phyloP scores from a whole-genome alignment of 2,113 vertebrate species.

The Prochilodus magdalenae region DNA sequence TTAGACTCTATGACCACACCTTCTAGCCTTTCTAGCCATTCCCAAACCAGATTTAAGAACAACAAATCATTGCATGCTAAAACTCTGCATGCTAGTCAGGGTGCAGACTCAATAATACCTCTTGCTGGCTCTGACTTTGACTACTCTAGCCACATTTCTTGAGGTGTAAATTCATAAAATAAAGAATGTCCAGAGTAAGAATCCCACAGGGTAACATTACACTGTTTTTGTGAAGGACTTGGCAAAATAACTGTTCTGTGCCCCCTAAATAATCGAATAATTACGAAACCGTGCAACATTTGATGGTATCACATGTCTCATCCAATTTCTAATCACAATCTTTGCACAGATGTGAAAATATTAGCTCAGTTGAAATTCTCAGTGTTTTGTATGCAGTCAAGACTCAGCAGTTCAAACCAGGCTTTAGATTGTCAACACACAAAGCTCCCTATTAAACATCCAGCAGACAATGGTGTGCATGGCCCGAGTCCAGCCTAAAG shows the following conservation, averaged over 20 bases:
- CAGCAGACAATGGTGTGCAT: slow-evolving; percentile 20
- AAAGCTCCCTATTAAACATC: slow-evolving; percentile 29
- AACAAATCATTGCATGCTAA: neutral
- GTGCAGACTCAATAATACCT: neutral
- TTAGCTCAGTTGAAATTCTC: slow-evolving; percentile 48
- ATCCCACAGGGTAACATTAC: slow-evolving; percentile 29
- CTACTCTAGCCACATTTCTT: neutral
- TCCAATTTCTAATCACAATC: slow-evolving; percentile 32
- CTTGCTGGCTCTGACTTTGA: neutral
- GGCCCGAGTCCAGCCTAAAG: slow-evolving; percentile 20
- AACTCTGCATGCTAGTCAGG: neutral
- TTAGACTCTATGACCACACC: neutral
- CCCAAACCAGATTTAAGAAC: neutral
- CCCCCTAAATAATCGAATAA: neutral
- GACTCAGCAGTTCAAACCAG: slow-evolving; percentile 14
- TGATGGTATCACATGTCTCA: slow-evolving; percentile 26
- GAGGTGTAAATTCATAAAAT: slow-evolving; percentile 9
- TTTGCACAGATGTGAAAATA: slow-evolving; percentile 50
- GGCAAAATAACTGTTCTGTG: neutral
- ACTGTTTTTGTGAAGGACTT: neutral
- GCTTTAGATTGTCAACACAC: slow-evolving; percentile 28
- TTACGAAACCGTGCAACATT: neutral
- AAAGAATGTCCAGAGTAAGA: neutral
- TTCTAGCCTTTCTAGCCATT: neutral
- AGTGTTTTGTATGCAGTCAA: slow-evolving; percentile 29